A percentile compares a stretch with the other conserved stretches of the same genome.
Evolutionary conservation across 2,797 vertebrate genomes (phyloP).

Genomic region (Pipistrellus kuhlii): DNA sequence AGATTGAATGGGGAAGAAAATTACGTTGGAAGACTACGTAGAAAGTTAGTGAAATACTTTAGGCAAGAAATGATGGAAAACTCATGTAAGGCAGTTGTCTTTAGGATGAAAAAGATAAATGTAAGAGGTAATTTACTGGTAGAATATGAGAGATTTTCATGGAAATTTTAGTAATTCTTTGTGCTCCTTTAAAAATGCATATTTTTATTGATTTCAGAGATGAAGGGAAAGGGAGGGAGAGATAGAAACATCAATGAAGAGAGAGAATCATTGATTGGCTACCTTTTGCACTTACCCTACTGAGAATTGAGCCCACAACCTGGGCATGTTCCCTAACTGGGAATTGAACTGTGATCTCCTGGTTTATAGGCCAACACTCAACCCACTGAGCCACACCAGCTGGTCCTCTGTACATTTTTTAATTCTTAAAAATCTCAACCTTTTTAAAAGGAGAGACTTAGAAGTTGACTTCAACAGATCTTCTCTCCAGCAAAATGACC

Average conservation of each 20-base stretch:
- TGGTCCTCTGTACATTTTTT: neutral
- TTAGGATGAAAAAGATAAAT: conserved; percentile 39
- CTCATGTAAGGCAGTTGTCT: conserved; percentile 37
- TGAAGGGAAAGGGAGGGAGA: too few relatives aligned
- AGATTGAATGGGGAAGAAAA: conserved; percentile 1
- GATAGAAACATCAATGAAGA: too few relatives aligned
- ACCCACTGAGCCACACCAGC: too few relatives aligned
- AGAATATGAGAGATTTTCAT: conserved; percentile 35
- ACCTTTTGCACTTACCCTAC: too few relatives aligned
- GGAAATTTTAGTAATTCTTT: conserved; percentile 37
- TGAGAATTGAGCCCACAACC: too few relatives aligned
- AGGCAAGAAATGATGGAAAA: conserved; percentile 12
- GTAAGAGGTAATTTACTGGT: neutral
- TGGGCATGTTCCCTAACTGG: too few relatives aligned
- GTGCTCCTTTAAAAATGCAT: neutral
- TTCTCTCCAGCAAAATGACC: conserved; percentile 36
- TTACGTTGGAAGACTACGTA: conserved; percentile 24
- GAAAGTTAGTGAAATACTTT: conserved; percentile 34
- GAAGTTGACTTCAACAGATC: neutral
- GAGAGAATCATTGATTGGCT: too few relatives aligned
- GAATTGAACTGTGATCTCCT: too few relatives aligned
- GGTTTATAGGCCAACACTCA: too few relatives aligned
- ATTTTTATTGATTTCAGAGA: too few relatives aligned
- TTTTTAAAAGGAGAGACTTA: conserved; percentile 56
- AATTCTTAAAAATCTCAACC: conserved; percentile 40